These are phyloP conservation scores for Enteromius mattozi DNA, from an alignment of 2,797 vertebrate genomes.

Conservation along the genomic window DNA sequence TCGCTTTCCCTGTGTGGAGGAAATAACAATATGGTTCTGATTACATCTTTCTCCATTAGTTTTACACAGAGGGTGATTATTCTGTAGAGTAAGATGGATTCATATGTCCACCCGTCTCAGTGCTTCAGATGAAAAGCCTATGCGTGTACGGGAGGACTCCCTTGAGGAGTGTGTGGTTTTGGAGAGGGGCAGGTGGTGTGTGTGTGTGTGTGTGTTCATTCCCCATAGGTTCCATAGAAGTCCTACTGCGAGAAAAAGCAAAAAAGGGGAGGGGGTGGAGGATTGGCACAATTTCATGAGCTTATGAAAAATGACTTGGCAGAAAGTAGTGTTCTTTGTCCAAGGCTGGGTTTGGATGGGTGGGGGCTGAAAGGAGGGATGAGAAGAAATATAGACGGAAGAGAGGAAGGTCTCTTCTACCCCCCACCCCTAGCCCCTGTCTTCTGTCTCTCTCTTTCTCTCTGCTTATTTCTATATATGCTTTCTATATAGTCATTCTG, in stretches of 20 bases:
- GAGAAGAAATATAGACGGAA: conserved; percentile 53
- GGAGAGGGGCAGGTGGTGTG: conserved; percentile 50
- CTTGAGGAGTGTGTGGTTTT: conserved; percentile 56
- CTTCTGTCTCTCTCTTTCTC: conserved; percentile 58
- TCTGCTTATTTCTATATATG: conserved; percentile 21
- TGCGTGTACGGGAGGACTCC: conserved; percentile 51
- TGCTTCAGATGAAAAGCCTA: conserved; percentile 54
- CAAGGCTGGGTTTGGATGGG: conserved; percentile 56
- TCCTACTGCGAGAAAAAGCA: conserved; percentile 14
- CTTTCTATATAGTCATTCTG: conserved; percentile 33
- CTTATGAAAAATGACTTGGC: conserved; percentile 76
- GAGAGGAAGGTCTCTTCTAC: conserved; percentile 47
- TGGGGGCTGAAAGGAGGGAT: conserved; percentile 38
- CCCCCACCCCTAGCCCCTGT: background rate
- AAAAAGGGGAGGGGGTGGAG: conserved; percentile 57
- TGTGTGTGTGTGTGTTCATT: conserved; percentile 43
- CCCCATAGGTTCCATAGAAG: conserved; percentile 36
- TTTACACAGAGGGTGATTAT: conserved; percentile 58
- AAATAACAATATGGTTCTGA: conserved; percentile 56
- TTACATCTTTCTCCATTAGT: conserved; percentile 60
- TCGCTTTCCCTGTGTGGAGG: conserved; percentile 39
- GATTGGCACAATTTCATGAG: conserved; percentile 71
- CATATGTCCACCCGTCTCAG: conserved; percentile 50
- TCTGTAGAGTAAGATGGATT: conserved; percentile 59
- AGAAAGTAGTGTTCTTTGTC: conserved; percentile 67